Conservation (phyloP, 2,888 invertebrate genomes). For the Sepioteuthis lessoniana region DNA sequence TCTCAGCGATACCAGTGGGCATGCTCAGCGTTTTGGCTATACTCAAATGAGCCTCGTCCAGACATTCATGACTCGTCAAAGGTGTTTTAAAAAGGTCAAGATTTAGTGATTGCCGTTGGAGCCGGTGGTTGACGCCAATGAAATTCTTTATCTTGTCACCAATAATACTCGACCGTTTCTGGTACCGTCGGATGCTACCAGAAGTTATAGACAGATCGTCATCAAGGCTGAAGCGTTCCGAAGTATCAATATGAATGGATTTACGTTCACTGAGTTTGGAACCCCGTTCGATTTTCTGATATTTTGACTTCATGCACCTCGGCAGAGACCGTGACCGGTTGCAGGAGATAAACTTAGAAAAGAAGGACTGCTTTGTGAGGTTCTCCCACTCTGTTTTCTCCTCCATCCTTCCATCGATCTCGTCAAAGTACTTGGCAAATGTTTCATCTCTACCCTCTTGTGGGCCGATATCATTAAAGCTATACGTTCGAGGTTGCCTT, state of each 20-base stretch:
- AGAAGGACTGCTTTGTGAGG: slow-evolving; percentile 59
- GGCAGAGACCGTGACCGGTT: slow-evolving; percentile 67
- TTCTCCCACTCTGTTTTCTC: slow-evolving; percentile 64
- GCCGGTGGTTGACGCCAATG: slow-evolving; percentile 54
- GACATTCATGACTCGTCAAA: slow-evolving; percentile 60
- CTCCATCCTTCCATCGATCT: slow-evolving; percentile 68
- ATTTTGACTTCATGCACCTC: slow-evolving; percentile 60
- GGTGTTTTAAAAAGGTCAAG: slow-evolving; percentile 51
- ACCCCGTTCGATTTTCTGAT: neutral
- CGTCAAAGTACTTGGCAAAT: slow-evolving; percentile 66
- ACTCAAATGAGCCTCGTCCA: slow-evolving; percentile 54
- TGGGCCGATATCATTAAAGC: slow-evolving; percentile 66
- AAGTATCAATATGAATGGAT: slow-evolving; percentile 46
- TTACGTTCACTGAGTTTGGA: neutral
- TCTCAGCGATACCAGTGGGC: slow-evolving; percentile 57
- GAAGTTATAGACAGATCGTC: slow-evolving; percentile 60
- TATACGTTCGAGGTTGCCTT: slow-evolving; percentile 63
- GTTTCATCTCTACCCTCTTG: slow-evolving; percentile 60
- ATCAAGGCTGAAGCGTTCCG: slow-evolving; percentile 62
- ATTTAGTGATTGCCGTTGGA: slow-evolving; percentile 67
- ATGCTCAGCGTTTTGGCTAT: slow-evolving; percentile 61
- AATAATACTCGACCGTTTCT: slow-evolving; percentile 66
- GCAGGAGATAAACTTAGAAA: slow-evolving; percentile 67
- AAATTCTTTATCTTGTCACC: slow-evolving; percentile 65
- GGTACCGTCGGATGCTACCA: slow-evolving; percentile 60